These are phyloP conservation scores for Oryzias celebensis DNA, from an alignment of 2,113 vertebrate genomes.

Conservation along the genomic window DNA sequence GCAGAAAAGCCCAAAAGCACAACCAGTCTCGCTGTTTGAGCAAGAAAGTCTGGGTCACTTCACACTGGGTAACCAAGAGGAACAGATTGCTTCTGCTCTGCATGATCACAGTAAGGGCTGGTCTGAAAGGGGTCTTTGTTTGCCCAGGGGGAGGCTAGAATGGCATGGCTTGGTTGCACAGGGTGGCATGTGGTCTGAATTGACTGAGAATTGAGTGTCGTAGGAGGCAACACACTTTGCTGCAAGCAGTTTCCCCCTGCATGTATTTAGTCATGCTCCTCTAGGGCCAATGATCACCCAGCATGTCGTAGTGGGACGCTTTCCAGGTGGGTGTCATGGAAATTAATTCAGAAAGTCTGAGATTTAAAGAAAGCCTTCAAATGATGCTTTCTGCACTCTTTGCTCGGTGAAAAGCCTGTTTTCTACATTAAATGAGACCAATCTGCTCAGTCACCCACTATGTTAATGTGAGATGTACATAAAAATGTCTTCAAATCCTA, in stretches of 20 bases:
- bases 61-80: constrained; percentile 67
- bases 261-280: constrained; percentile 38
- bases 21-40: constrained; percentile 22
- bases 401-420: not conserved
- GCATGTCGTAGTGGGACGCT: constrained; percentile 7
- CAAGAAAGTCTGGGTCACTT: constrained; percentile 60
- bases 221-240: constrained; percentile 48
- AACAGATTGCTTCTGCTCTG: constrained; percentile 75
- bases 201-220: constrained; percentile 41
- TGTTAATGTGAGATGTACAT: constrained; percentile 5
- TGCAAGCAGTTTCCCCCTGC: constrained; percentile 21
- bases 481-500: constrained; percentile 23
- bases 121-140: constrained; percentile 73
- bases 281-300: constrained; percentile 47
- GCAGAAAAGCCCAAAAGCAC: constrained; percentile 30
- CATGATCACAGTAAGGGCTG: constrained; percentile 58
- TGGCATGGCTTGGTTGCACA: constrained; percentile 47
- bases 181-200: constrained; percentile 62
- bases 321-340: constrained; percentile 11
- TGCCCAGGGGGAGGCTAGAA: constrained; percentile 50
- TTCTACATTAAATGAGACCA: constrained; percentile 12
- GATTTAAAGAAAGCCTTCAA: constrained; percentile 17
- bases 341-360: not conserved
- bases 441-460: constrained; percentile 14
- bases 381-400: not conserved